Evolutionary conservation across 2,888 invertebrate species (phyloP).

Genomic region (Cataglyphis cursor): DNA sequence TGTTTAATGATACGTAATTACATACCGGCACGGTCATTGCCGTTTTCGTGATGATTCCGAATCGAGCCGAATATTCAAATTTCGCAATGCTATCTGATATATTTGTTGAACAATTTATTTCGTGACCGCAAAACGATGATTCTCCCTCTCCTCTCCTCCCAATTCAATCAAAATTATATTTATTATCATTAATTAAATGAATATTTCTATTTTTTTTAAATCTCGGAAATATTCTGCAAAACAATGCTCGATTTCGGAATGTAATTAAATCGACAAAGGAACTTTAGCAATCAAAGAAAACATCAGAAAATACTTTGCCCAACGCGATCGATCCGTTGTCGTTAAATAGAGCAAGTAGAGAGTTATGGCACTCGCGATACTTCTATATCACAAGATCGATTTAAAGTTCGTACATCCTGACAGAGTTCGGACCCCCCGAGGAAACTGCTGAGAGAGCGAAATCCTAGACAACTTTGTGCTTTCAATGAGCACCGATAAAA

Average conservation of each 20-base stretch:
- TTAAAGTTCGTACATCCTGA: constrained; percentile 66
- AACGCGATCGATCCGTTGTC: constrained; percentile 58
- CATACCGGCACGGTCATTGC: constrained; percentile 19
- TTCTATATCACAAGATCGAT: constrained; percentile 63
- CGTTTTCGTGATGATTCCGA: constrained; percentile 16
- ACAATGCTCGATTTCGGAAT: constrained; percentile 1
- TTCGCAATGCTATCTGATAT: neutral
- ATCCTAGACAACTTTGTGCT: constrained; percentile 67
- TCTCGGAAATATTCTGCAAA: neutral
- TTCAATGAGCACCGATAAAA: constrained; percentile 74
- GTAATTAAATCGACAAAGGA: constrained; percentile 4
- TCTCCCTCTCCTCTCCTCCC: neutral
- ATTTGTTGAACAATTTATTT: constrained; percentile 27
- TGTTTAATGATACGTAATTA: constrained; percentile 58
- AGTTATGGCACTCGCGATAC: constrained; percentile 68
- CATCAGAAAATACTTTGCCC: constrained; percentile 54
- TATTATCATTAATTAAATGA: neutral
- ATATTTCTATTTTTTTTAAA: neutral
- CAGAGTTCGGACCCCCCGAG: constrained; percentile 55
- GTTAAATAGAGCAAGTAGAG: constrained; percentile 64
- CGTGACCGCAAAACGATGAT: neutral
- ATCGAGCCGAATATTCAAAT: constrained; percentile 22
- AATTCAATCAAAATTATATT: constrained; percentile 8
- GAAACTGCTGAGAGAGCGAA: constrained; percentile 69
- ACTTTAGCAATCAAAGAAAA: neutral